phyloP scores from a whole-genome alignment of 2,888 invertebrate genomes.

The Cryptocephalus primarius region DNA sequence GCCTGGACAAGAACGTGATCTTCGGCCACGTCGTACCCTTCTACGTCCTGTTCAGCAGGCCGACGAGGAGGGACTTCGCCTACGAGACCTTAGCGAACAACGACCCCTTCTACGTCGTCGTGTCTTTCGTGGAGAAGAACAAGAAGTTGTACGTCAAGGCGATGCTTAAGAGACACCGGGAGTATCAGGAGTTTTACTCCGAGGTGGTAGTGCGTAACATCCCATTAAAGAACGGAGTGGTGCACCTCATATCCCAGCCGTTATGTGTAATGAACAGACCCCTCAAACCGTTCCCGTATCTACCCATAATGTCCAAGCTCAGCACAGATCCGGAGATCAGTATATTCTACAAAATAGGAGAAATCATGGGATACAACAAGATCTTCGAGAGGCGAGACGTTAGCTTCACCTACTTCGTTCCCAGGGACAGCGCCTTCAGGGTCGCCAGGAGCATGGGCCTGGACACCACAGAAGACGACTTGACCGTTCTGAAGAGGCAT shows the following conservation, averaged over 20 bases:
- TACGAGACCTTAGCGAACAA: slow-evolving; percentile 70
- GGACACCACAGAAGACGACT: slow-evolving; percentile 41
- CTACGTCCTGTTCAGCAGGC: slow-evolving; percentile 73
- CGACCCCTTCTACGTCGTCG: slow-evolving; percentile 68
- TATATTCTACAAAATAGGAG: slow-evolving; percentile 63
- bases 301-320: slow-evolving; percentile 70
- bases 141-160: slow-evolving; percentile 65
- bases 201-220: slow-evolving; percentile 80
- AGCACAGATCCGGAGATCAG: slow-evolving; percentile 74
- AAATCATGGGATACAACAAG: slow-evolving; percentile 61
- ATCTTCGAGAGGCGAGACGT: slow-evolving; percentile 50
- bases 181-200: slow-evolving; percentile 64
- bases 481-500: slow-evolving; percentile 75
- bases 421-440: slow-evolving; percentile 78
- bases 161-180: slow-evolving; percentile 45
- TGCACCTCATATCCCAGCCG: slow-evolving; percentile 81
- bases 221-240: slow-evolving; percentile 82
- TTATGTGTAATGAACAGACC: slow-evolving; percentile 77
- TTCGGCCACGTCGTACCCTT: slow-evolving; percentile 80
- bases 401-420: slow-evolving; percentile 82
- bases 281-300: slow-evolving; percentile 74
- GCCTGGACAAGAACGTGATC: slow-evolving; percentile 69
- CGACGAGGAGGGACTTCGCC: slow-evolving; percentile 58
- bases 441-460: slow-evolving; percentile 20
- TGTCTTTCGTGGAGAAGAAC: slow-evolving; percentile 59